phyloP scores from a whole-genome alignment of 2,888 invertebrate species.

The Ophion obscuratus region DNA sequence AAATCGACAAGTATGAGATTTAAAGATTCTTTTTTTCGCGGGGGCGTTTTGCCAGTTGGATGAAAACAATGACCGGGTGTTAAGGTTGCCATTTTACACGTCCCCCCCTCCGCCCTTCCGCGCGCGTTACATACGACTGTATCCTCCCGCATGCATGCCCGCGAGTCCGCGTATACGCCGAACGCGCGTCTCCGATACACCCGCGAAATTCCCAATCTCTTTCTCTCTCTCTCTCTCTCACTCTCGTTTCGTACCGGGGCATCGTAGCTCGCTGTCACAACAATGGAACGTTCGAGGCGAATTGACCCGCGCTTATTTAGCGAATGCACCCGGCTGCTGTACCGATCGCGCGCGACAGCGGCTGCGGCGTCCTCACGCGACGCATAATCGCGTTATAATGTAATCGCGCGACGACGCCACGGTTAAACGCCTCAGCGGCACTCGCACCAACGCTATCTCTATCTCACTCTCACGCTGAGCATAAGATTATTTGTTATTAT shows the following conservation, averaged over 20 bases:
- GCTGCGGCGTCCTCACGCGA: too few species aligned
- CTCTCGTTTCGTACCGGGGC: slow-evolving; percentile 58
- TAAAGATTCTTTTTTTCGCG: neutral
- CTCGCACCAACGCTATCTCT: too few species aligned
- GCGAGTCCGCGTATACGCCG: slow-evolving; percentile 38
- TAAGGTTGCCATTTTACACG: slow-evolving; percentile 82
- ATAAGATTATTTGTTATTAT: slow-evolving; percentile 36
- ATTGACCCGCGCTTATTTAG: slow-evolving; percentile 71
- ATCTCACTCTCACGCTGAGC: slow-evolving; percentile 42
- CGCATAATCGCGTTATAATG: too few species aligned
- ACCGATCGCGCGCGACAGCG: too few species aligned
- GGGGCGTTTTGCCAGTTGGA: neutral
- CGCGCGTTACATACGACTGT: slow-evolving; percentile 29
- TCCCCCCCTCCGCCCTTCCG: slow-evolving; percentile 39
- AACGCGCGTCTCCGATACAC: slow-evolving; percentile 41
- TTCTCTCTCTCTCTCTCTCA: slow-evolving; percentile 60
- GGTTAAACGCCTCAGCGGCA: neutral
- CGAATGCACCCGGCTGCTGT: slow-evolving; percentile 69
- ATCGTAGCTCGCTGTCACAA: slow-evolving; percentile 76
- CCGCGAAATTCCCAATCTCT: slow-evolving; percentile 46
- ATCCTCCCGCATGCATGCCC: neutral
- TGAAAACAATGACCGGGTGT: slow-evolving; percentile 77
- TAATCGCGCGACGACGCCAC: too few species aligned
- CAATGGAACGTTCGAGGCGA: slow-evolving; percentile 73
- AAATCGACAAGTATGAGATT: too few species aligned